Percentiles rank a stretch among this genome's conserved stretches.
phyloP scores from a whole-genome alignment of 1,140 invertebrate species.

The Leptopilina boulardi region DNA sequence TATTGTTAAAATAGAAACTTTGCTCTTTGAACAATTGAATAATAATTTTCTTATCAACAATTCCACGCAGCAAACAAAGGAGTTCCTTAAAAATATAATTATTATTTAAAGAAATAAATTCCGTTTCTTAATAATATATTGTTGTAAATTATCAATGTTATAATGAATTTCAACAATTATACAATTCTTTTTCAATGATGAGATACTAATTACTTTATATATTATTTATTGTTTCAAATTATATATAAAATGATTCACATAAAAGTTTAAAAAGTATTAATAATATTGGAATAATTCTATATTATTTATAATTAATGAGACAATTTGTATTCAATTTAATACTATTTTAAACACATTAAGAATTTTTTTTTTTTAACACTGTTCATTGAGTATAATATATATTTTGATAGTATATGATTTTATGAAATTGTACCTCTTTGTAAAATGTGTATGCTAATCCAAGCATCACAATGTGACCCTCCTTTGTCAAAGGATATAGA shows the following conservation, averaged over 20 bases:
- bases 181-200: too few species aligned
- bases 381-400: neutral
- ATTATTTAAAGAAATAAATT: neutral
- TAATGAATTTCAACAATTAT: neutral
- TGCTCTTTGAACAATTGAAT: constrained; percentile 4
- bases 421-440: constrained; percentile 8
- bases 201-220: too few species aligned
- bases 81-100: neutral
- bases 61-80: neutral
- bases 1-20: neutral
- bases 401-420: neutral
- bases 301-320: too few species aligned
- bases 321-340: too few species aligned
- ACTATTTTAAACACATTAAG: neutral
- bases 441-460: constrained; percentile 2
- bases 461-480: constrained; percentile 15
- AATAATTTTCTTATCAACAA: constrained; percentile 16
- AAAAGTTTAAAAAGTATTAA: too few species aligned
- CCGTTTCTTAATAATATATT: neutral
- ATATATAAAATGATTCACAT: too few species aligned
- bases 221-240: too few species aligned
- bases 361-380: neutral
- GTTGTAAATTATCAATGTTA: too few species aligned
- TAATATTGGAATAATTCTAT: too few species aligned
- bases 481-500: constrained; percentile 19